Percentiles rank a stretch among this genome's conserved stretches.
Conservation (phyloP, 2,113 vertebrate genomes). For the Talpa occidentalis region DNA sequence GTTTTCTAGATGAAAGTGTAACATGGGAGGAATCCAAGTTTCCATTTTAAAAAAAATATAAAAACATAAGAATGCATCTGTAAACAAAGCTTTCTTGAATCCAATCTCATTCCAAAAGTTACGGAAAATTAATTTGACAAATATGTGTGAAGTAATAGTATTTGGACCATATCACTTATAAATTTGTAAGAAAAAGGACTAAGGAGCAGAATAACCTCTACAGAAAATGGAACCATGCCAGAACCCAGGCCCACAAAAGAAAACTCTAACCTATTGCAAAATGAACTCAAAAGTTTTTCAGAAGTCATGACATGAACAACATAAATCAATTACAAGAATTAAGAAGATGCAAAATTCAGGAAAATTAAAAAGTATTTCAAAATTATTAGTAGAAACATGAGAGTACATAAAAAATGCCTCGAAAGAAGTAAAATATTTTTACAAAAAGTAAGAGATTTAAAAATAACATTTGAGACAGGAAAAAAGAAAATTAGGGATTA, state of each 20-base stretch:
- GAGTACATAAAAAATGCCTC: background rate
- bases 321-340: background rate
- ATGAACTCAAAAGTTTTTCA: background rate
- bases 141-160: background rate
- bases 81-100: background rate
- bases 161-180: background rate
- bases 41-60: no score
- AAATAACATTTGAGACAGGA: background rate
- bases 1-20: background rate
- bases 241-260: background rate
- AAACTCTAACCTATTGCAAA: background rate
- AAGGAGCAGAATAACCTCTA: background rate
- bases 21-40: background rate
- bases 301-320: background rate
- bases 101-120: background rate
- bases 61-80: background rate
- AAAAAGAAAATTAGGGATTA: background rate
- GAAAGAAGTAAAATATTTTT: background rate
- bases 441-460: background rate
- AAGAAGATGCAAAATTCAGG: background rate
- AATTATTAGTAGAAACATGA: constrained; percentile 2
- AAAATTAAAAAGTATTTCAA: constrained; percentile 15
- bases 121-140: background rate
- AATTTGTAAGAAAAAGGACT: background rate
- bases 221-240: background rate